These are phyloP conservation scores for Seira sanloemensis DNA, from an alignment of 2,888 invertebrate species.

Conservation along the genomic window DNA sequence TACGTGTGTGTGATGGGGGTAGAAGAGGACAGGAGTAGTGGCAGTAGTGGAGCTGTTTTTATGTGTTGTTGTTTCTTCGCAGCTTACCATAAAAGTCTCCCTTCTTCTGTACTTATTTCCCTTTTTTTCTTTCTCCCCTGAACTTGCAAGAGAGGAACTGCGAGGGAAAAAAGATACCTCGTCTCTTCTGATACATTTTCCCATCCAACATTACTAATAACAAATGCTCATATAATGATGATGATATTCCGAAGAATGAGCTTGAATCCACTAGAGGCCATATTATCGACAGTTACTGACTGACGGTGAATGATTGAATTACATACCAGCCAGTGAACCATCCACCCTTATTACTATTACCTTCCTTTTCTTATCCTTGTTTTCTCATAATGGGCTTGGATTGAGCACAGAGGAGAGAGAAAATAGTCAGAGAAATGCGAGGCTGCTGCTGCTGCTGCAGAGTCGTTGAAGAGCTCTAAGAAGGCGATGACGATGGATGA, in stretches of 20 bases:
- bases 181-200: conserved; percentile 18
- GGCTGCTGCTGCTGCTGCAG: neutral
- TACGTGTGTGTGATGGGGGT: no score
- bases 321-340: conserved; percentile 33
- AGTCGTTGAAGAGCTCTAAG: neutral
- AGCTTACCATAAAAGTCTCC: conserved; percentile 34
- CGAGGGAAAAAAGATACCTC: conserved; percentile 13
- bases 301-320: conserved; percentile 65
- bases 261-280: conserved; percentile 46
- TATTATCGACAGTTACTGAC: conserved; percentile 64
- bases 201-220: conserved; percentile 8
- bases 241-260: conserved; percentile 25
- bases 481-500: conserved; percentile 14
- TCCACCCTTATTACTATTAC: conserved; percentile 11
- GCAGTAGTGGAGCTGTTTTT: conserved; percentile 41
- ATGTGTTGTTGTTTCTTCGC: conserved; percentile 28
- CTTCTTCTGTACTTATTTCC: conserved; percentile 16
- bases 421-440: neutral
- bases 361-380: conserved; percentile 41
- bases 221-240: conserved; percentile 19
- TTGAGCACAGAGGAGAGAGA: neutral
- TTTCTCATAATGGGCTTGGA: conserved; percentile 31
- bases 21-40: no score
- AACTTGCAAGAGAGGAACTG: no score
- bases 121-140: conserved; percentile 20